Evolutionary conservation across 2,797 vertebrate genomes (phyloP).

Genomic region (Prionace glauca): DNA sequence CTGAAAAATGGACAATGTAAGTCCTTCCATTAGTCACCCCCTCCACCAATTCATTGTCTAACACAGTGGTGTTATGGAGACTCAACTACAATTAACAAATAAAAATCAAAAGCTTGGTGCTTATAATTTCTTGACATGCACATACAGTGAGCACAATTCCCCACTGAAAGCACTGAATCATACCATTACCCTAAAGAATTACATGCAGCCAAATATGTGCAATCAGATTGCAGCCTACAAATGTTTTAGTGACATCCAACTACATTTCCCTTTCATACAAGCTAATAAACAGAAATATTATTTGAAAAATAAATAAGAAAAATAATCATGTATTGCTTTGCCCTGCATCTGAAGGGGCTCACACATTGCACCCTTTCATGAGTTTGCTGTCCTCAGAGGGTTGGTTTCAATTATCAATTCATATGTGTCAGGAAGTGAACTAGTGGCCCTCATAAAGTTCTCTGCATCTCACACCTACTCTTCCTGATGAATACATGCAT

Average conservation of each 20-base stretch:
- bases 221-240: neutral
- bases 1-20: neutral
- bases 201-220: neutral
- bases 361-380: neutral
- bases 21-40: neutral
- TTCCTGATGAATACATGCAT: neutral
- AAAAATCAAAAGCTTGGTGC: neutral
- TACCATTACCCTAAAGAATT: neutral
- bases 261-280: neutral
- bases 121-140: neutral
- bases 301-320: neutral
- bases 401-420: neutral
- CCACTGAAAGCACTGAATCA: neutral
- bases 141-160: neutral
- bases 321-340: neutral
- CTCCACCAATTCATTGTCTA: neutral
- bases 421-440: neutral
- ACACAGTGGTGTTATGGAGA: neutral
- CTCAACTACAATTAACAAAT: neutral
- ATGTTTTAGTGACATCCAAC: neutral
- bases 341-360: neutral
- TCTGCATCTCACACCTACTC: neutral
- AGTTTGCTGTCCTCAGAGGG: neutral
- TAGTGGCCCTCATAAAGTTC: neutral
- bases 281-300: neutral